Evolutionary conservation across 1,140 invertebrate genomes (phyloP).

Genomic region (Acromyrmex echinatior): DNA sequence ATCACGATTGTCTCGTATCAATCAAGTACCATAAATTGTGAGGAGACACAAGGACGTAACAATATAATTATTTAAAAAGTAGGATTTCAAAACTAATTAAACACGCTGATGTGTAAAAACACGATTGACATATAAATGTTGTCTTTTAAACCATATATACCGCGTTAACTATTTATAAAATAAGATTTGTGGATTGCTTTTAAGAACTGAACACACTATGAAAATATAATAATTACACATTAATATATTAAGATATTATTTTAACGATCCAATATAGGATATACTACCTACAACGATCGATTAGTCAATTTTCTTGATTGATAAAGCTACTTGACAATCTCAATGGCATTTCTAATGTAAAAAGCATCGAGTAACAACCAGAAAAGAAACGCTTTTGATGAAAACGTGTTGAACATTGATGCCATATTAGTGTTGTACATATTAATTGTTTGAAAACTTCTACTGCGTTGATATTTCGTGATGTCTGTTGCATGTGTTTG

Average conservation of each 20-base stretch:
- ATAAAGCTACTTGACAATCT: constrained; percentile 17
- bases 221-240: background rate
- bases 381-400: constrained; percentile 27
- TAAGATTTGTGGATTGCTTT: background rate
- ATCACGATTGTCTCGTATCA: background rate
- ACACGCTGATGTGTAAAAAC: background rate
- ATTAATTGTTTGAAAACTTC: constrained; percentile 11
- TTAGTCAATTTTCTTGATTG: background rate
- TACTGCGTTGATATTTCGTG: constrained; percentile 13
- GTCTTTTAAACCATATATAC: constrained; percentile 3
- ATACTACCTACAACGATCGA: background rate
- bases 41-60: background rate
- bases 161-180: constrained; percentile 20
- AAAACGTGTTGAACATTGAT: constrained; percentile 2
- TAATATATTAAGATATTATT: background rate
- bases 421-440: constrained; percentile 43
- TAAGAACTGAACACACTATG: background rate
- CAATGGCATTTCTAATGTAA: constrained; percentile 45
- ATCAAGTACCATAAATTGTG: background rate
- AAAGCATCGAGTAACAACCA: constrained; percentile 42
- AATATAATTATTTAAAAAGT: constrained; percentile 16
- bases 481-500: constrained; percentile 21
- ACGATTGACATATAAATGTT: background rate
- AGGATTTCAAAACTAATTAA: constrained; percentile 1
- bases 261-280: constrained; percentile 7